These are phyloP conservation scores for Marronus borbonicus DNA, from an alignment of 2,888 invertebrate species.

Conservation along the genomic window DNA sequence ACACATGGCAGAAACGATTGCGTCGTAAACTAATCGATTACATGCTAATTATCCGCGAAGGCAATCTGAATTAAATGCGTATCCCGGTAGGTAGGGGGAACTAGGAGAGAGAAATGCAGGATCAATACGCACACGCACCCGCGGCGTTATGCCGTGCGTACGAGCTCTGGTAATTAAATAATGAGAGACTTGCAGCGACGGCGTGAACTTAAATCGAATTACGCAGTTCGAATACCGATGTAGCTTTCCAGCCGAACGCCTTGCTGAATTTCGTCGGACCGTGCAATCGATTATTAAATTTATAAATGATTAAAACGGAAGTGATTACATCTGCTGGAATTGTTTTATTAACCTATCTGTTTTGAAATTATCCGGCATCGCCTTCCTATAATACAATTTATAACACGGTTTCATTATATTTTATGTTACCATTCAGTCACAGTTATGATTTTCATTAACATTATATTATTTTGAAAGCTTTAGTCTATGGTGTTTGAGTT, in stretches of 20 bases:
- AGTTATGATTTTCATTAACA: too few relatives aligned
- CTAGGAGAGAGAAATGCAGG: slow-evolving; percentile 28
- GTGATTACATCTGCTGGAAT: neutral
- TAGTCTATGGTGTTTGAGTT: too few relatives aligned
- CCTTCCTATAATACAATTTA: too few relatives aligned
- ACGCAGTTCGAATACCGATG: slow-evolving; percentile 39
- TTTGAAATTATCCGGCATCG: too few relatives aligned
- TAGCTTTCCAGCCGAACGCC: slow-evolving; percentile 23
- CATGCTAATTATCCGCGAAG: slow-evolving; percentile 57
- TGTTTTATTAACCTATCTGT: neutral
- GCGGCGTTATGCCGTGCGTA: slow-evolving; percentile 34
- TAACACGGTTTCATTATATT: too few relatives aligned
- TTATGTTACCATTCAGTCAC: too few relatives aligned
- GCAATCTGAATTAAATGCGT: slow-evolving; percentile 55
- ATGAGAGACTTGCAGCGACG: slow-evolving; percentile 39
- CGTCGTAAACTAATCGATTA: slow-evolving; percentile 57
- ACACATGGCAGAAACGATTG: slow-evolving; percentile 46
- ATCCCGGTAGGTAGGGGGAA: slow-evolving; percentile 20
- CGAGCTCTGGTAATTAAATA: slow-evolving; percentile 45
- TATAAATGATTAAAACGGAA: neutral
- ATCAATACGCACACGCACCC: slow-evolving; percentile 41
- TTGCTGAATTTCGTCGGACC: neutral
- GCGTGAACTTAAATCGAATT: slow-evolving; percentile 46
- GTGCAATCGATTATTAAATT: neutral
- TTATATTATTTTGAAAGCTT: too few relatives aligned